Evolutionary conservation across 2,113 vertebrate species (phyloP).

Genomic region (Hemiprocne comata): DNA sequence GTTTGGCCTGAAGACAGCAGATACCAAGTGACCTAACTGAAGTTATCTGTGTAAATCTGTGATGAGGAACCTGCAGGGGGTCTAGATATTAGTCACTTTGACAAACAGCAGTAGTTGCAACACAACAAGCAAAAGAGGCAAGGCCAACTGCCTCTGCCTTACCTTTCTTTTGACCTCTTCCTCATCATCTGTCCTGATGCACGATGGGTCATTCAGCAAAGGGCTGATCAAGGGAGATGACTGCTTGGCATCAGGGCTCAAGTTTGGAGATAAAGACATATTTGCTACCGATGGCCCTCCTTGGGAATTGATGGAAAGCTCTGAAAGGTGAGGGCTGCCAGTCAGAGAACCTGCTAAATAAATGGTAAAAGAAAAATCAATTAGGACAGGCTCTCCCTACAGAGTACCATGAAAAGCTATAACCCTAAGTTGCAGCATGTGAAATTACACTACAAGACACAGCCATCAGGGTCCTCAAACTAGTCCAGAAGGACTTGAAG

Average conservation of each 20-base stretch:
- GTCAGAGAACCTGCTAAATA: conserved; percentile 82
- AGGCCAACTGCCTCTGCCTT: not conserved
- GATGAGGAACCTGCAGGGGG: not conserved
- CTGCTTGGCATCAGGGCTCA: conserved; percentile 88
- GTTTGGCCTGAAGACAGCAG: not conserved
- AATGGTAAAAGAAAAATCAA: conserved; percentile 35
- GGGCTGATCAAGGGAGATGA: conserved; percentile 93
- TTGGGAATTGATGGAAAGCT: conserved; percentile 86
- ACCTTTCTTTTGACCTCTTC: conserved; percentile 95
- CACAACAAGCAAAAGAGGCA: not conserved
- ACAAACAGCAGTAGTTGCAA: not conserved
- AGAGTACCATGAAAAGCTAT: not conserved
- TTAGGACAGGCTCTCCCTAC: not conserved
- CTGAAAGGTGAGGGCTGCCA: conserved; percentile 88
- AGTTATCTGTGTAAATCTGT: not conserved
- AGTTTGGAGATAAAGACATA: conserved; percentile 82
- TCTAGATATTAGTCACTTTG: not conserved
- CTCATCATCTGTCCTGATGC: conserved; percentile 89
- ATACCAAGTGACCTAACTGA: not conserved
- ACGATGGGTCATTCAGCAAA: conserved; percentile 87
- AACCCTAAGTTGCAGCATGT: not conserved
- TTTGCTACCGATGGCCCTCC: conserved; percentile 84
- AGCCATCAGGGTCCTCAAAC: not conserved
- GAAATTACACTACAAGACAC: not conserved
- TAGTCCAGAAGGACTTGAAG: not conserved